Evolutionary conservation across 2,113 vertebrate genomes (phyloP).

Genomic region (Pteropus alecto): DNA sequence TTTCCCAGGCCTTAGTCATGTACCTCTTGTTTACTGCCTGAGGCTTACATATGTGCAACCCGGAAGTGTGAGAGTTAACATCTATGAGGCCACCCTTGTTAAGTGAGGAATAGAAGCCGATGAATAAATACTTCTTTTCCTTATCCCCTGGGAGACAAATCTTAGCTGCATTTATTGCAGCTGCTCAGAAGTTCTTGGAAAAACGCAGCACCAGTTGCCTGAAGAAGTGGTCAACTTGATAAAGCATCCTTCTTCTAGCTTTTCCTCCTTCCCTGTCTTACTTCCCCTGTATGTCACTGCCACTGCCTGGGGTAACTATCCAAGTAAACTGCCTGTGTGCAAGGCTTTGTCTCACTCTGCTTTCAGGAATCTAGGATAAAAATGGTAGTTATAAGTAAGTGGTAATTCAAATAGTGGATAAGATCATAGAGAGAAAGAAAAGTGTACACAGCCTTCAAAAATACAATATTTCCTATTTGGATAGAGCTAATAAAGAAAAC

Average conservation of each 20-base stretch:
- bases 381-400: not conserved
- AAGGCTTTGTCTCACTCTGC: not conserved
- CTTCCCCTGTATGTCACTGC: not conserved
- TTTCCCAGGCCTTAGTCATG: not conserved
- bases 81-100: not conserved
- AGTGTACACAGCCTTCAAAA: not conserved
- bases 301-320: not conserved
- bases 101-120: not conserved
- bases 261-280: not conserved
- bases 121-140: not conserved
- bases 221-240: not conserved
- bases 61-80: not conserved
- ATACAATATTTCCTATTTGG: not conserved
- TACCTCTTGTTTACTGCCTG: not conserved
- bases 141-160: not conserved
- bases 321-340: not conserved
- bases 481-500: conserved; percentile 1
- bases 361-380: not conserved
- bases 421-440: not conserved
- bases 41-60: not conserved
- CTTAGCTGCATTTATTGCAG: not conserved
- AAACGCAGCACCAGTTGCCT: not conserved
- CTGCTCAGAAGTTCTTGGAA: not conserved
- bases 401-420: not conserved
- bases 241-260: not conserved